Conservation (phyloP, 2,113 vertebrate species). For the Peromyscus californicus region DNA sequence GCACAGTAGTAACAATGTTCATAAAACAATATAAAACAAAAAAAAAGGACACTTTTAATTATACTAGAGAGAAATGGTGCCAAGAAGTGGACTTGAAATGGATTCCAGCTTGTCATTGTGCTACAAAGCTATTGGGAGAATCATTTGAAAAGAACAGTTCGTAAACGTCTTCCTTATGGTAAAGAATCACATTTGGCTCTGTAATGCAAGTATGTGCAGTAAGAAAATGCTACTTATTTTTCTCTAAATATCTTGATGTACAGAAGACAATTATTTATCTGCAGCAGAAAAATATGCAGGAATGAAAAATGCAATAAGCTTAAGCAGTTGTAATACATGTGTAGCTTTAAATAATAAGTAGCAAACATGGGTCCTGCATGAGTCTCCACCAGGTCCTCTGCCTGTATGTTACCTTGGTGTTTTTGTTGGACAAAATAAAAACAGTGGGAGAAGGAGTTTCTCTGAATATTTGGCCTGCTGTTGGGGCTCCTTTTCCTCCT, state of each 20-base stretch:
- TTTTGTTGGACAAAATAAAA: neutral
- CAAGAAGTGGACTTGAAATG: neutral
- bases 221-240: neutral
- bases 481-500: neutral
- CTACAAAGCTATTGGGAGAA: neutral
- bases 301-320: neutral
- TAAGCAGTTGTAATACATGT: neutral
- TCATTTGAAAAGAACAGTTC: neutral
- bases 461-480: neutral
- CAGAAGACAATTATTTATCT: slow-evolving; percentile 8
- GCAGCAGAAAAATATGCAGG: neutral
- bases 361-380: neutral
- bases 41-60: neutral
- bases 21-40: neutral
- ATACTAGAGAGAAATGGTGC: neutral
- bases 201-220: neutral
- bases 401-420: neutral
- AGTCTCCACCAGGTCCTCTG: neutral
- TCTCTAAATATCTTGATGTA: neutral
- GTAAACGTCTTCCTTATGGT: neutral
- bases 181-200: neutral
- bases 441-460: no score
- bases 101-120: neutral
- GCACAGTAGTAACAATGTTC: neutral
- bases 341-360: neutral